Conservation (phyloP, 2,797 vertebrate genomes). For the Enteromius unitaeniatus region DNA sequence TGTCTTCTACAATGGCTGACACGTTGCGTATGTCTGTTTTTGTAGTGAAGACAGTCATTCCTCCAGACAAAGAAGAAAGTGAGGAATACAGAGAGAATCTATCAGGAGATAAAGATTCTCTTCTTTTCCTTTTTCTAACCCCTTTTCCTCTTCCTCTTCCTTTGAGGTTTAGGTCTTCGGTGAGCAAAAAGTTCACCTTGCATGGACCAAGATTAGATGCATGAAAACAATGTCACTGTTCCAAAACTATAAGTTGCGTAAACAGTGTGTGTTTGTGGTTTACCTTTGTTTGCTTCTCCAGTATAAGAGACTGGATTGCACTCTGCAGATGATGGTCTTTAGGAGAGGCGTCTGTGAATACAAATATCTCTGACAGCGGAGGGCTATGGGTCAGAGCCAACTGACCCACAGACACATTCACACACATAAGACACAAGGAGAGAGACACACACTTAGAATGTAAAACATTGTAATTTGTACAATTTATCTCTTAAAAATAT, state of each 20-base stretch:
- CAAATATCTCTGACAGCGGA: slow-evolving; percentile 87
- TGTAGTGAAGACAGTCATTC: slow-evolving; percentile 86
- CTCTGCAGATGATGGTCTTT: slow-evolving; percentile 83
- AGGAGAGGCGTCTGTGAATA: slow-evolving; percentile 89
- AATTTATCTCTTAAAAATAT: neutral
- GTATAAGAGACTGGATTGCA: slow-evolving; percentile 80
- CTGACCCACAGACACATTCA: slow-evolving; percentile 65
- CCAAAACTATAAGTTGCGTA: neutral
- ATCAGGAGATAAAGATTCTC: slow-evolving; percentile 73
- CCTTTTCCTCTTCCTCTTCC: slow-evolving; percentile 20
- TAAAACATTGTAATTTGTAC: neutral
- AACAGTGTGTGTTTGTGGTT: neutral
- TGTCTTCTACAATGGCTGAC: slow-evolving; percentile 82
- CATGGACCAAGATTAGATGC: neutral
- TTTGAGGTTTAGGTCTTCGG: slow-evolving; percentile 78
- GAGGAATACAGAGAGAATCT: slow-evolving; percentile 84
- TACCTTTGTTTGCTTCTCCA: slow-evolving; percentile 85
- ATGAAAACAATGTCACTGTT: neutral
- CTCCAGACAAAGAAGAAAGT: slow-evolving; percentile 83
- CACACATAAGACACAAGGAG: slow-evolving; percentile 30
- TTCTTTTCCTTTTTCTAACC: slow-evolving; percentile 64
- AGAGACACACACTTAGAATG: neutral
- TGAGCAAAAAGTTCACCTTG: slow-evolving; percentile 88
- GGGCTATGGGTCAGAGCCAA: slow-evolving; percentile 86
- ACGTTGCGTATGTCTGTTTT: slow-evolving; percentile 82